Conservation (phyloP, 2,888 invertebrate genomes). For the Bombyx huttoni region DNA sequence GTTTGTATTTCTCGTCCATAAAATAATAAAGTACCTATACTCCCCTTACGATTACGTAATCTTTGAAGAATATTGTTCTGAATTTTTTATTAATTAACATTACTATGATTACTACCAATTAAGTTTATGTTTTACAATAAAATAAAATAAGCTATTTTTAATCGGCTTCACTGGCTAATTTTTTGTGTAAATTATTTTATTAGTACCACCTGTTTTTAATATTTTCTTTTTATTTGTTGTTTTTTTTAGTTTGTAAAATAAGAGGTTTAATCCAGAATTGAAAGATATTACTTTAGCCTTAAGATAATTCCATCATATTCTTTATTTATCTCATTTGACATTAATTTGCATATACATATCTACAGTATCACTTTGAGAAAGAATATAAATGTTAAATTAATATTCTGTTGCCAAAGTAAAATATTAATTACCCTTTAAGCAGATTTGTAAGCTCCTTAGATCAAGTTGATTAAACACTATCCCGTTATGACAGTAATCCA, state of each 20-base stretch:
- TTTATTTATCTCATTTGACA: conserved; percentile 27
- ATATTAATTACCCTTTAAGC: neutral
- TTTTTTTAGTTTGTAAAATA: conserved; percentile 52
- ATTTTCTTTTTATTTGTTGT: conserved; percentile 47
- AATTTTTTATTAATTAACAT: too few relatives aligned
- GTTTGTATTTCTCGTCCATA: too few relatives aligned
- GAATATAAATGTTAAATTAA: conserved; percentile 12
- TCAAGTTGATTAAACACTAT: too few relatives aligned
- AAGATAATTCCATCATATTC: conserved; percentile 39
- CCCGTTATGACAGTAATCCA: too few relatives aligned
- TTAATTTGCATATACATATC: neutral
- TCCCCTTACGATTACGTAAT: too few relatives aligned
- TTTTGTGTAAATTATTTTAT: conserved; percentile 8
- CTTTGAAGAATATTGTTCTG: too few relatives aligned
- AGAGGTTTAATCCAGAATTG: conserved; percentile 63
- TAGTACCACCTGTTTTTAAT: conserved; percentile 34
- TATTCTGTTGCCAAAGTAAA: neutral
- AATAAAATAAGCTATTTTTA: too few relatives aligned
- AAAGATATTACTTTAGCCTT: conserved; percentile 55
- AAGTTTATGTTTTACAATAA: too few relatives aligned
- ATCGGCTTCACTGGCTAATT: too few relatives aligned
- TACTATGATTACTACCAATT: too few relatives aligned
- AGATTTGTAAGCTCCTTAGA: neutral
- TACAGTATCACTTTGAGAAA: neutral
- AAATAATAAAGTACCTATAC: too few relatives aligned